A percentile compares a stretch with the other conserved stretches of the same genome.
These are phyloP conservation scores for Autographa gamma DNA, from an alignment of 2,888 invertebrate genomes.

Conservation along the genomic window DNA sequence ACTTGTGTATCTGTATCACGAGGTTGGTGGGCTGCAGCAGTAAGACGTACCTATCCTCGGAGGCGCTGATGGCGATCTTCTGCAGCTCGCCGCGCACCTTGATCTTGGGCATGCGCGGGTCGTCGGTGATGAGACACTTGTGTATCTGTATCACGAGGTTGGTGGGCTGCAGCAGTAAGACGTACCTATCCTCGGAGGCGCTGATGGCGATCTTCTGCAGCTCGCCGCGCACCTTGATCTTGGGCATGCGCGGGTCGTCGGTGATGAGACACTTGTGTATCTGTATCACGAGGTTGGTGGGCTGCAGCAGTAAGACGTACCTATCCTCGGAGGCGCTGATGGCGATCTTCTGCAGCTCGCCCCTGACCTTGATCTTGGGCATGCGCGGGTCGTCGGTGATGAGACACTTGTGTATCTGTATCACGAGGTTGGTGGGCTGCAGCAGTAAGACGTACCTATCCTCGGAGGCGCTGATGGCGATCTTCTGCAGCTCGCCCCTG, in stretches of 20 bases:
- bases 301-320: slow-evolving; percentile 91
- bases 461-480: slow-evolving; percentile 91
- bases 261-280: slow-evolving; percentile 96
- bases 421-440: slow-evolving; percentile 91
- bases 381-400: slow-evolving; percentile 97
- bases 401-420: slow-evolving; percentile 95
- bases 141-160: slow-evolving; percentile 93
- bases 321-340: slow-evolving; percentile 91
- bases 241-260: slow-evolving; percentile 97
- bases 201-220: slow-evolving; percentile 92
- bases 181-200: slow-evolving; percentile 90
- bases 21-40: slow-evolving; percentile 93
- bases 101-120: slow-evolving; percentile 96
- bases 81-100: slow-evolving; percentile 92
- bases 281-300: slow-evolving; percentile 92
- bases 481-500: slow-evolving; percentile 90
- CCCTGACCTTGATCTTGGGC: slow-evolving; percentile 94
- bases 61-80: slow-evolving; percentile 91
- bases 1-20: slow-evolving; percentile 93
- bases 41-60: slow-evolving; percentile 90
- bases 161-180: slow-evolving; percentile 93
- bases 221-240: slow-evolving; percentile 92
- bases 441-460: too few species aligned
- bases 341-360: slow-evolving; percentile 91
- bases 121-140: slow-evolving; percentile 96